phyloP scores from a whole-genome alignment of 2,797 vertebrate species.

The Enteromius treurensis region DNA sequence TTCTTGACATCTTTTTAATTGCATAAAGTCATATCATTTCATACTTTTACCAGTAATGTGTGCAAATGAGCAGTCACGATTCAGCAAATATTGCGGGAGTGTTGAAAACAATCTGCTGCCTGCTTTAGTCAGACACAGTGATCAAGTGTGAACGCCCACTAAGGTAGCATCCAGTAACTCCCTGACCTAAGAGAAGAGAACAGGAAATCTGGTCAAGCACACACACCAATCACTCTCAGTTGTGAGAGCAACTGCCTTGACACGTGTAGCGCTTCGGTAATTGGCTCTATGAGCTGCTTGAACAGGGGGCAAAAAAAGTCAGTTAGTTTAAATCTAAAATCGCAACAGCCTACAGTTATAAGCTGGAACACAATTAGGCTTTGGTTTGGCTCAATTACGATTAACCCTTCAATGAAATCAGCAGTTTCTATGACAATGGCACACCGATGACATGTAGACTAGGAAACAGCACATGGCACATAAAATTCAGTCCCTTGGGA shows the following conservation, averaged over 20 bases:
- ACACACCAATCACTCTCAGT: neutral
- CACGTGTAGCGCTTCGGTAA: neutral
- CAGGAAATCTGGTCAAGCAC: slow-evolving; percentile 5
- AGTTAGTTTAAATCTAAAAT: neutral
- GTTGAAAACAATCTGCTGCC: neutral
- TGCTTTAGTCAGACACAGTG: neutral
- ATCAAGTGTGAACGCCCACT: neutral
- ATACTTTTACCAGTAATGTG: neutral
- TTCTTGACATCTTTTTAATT: neutral
- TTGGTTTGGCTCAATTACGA: slow-evolving; percentile 2
- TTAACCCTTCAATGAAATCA: neutral
- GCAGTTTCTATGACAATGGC: slow-evolving; percentile 28
- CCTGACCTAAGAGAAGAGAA: slow-evolving; percentile 11
- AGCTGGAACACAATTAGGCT: neutral
- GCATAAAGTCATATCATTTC: neutral
- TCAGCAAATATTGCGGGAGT: neutral
- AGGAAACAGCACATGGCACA: neutral
- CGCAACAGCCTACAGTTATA: neutral
- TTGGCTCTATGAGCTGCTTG: neutral
- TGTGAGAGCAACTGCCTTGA: slow-evolving; percentile 15
- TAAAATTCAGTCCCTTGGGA: slow-evolving; percentile 1
- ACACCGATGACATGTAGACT: neutral
- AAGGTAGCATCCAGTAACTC: neutral
- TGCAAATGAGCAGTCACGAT: neutral
- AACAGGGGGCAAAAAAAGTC: neutral